A percentile compares a stretch with the other conserved stretches of the same genome.
These are phyloP conservation scores for Entomobrya proxima DNA, from an alignment of 2,888 invertebrate species.

Conservation along the genomic window DNA sequence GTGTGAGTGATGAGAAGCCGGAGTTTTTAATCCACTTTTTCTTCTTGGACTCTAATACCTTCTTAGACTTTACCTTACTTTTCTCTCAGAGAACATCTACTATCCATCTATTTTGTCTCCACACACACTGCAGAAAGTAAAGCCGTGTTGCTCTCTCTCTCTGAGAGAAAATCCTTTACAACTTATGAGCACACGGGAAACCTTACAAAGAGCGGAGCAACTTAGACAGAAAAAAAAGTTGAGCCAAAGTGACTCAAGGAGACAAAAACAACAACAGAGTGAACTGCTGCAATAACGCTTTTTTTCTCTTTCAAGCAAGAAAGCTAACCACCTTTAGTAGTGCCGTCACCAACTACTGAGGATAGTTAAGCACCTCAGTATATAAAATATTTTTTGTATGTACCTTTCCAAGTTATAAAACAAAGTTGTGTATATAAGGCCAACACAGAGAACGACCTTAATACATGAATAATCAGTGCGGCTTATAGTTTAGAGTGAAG, in stretches of 20 bases:
- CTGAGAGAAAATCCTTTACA: constrained; percentile 54
- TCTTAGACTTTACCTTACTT: constrained; percentile 17
- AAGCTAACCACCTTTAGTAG: constrained; percentile 16
- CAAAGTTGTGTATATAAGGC: background rate
- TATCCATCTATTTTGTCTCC: constrained; percentile 12
- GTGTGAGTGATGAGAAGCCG: constrained; percentile 73
- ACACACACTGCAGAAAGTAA: background rate
- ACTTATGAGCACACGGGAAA: constrained; percentile 35
- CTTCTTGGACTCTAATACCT: constrained; percentile 49
- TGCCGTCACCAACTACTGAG: too few relatives aligned
- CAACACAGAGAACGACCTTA: constrained; percentile 45
- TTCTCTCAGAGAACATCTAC: background rate
- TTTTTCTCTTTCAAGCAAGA: background rate
- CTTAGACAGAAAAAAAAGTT: constrained; percentile 39
- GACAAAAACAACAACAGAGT: too few relatives aligned
- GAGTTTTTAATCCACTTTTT: constrained; percentile 75
- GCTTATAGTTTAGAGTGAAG: constrained; percentile 18
- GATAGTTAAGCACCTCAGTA: background rate
- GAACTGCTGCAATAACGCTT: constrained; percentile 24
- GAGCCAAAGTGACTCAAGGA: constrained; percentile 23
- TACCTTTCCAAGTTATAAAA: too few relatives aligned
- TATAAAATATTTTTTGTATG: too few relatives aligned
- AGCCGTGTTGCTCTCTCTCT: background rate
- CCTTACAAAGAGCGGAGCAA: constrained; percentile 33
- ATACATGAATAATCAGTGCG: constrained; percentile 54